phyloP scores from a whole-genome alignment of 2,888 invertebrate genomes.

The Acanthosepion pharaonis region DNA sequence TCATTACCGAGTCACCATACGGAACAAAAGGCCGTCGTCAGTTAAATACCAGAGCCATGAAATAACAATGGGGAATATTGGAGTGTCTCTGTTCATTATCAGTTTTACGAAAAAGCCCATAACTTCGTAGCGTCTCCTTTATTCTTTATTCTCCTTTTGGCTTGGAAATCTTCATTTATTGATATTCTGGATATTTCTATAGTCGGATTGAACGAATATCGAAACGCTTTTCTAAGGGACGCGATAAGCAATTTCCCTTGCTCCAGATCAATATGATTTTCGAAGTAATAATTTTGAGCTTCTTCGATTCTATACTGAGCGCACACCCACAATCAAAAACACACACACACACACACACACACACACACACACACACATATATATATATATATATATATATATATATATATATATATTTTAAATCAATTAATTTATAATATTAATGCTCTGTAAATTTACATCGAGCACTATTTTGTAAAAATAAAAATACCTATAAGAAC shows the following conservation, averaged over 20 bases:
- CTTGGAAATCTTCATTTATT: not conserved
- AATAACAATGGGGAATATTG: not conserved
- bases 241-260: not conserved
- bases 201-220: not conserved
- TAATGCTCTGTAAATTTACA: too few relatives aligned
- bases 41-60: not conserved
- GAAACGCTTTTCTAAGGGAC: not conserved
- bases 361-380: not conserved
- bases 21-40: not conserved
- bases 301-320: too few relatives aligned
- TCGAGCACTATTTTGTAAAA: too few relatives aligned
- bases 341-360: too few relatives aligned
- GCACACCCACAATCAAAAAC: not conserved
- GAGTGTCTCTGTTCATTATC: not conserved
- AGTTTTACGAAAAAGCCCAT: not conserved
- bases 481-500: too few relatives aligned
- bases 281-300: not conserved
- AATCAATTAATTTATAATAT: too few relatives aligned
- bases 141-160: not conserved
- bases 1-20: not conserved
- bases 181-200: not conserved
- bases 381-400: too few relatives aligned
- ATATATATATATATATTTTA: too few relatives aligned
- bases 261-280: not conserved
- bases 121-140: not conserved